phyloP scores from a whole-genome alignment of 1,140 invertebrate genomes.

The Drosophila kurseongensis region DNA sequence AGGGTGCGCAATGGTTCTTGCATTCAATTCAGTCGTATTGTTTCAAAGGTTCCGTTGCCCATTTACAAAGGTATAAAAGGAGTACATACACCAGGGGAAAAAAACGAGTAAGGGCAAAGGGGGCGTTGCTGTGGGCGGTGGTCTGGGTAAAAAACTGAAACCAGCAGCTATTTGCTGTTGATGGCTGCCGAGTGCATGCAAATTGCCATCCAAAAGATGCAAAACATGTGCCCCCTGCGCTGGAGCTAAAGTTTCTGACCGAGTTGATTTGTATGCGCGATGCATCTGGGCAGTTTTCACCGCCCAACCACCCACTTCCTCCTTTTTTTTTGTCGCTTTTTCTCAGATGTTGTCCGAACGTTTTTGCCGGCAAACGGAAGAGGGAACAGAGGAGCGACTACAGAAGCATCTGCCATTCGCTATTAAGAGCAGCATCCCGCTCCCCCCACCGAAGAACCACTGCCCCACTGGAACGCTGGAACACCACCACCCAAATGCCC shows the following conservation, averaged over 20 bases:
- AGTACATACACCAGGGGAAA: slow-evolving; percentile 8
- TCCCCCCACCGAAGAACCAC: neutral
- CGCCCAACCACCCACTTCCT: slow-evolving; percentile 1
- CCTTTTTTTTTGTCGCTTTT: slow-evolving; percentile 19
- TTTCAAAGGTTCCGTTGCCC: slow-evolving; percentile 57
- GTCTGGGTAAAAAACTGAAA: slow-evolving; percentile 24
- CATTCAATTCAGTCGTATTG: slow-evolving; percentile 54
- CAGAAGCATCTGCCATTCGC: slow-evolving; percentile 63
- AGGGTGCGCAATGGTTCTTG: slow-evolving; percentile 37
- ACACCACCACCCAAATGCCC: slow-evolving; percentile 34
- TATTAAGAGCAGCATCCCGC: slow-evolving; percentile 44
- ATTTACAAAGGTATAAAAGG: slow-evolving; percentile 40
- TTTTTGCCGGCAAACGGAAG: slow-evolving; percentile 60
- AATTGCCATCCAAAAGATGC: slow-evolving; percentile 80
- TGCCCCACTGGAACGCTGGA: neutral
- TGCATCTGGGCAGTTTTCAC: slow-evolving; percentile 38
- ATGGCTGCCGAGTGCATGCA: slow-evolving; percentile 81
- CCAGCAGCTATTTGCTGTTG: slow-evolving; percentile 79
- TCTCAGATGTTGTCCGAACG: slow-evolving; percentile 77
- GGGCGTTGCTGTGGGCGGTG: neutral
- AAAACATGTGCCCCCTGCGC: slow-evolving; percentile 67
- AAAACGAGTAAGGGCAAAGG: neutral
- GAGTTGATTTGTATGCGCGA: slow-evolving; percentile 75
- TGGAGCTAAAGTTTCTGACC: slow-evolving; percentile 49
- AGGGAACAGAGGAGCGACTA: slow-evolving; percentile 30